Evolutionary conservation across 2,888 invertebrate genomes (phyloP).

Genomic region (Drosophila putrida): DNA sequence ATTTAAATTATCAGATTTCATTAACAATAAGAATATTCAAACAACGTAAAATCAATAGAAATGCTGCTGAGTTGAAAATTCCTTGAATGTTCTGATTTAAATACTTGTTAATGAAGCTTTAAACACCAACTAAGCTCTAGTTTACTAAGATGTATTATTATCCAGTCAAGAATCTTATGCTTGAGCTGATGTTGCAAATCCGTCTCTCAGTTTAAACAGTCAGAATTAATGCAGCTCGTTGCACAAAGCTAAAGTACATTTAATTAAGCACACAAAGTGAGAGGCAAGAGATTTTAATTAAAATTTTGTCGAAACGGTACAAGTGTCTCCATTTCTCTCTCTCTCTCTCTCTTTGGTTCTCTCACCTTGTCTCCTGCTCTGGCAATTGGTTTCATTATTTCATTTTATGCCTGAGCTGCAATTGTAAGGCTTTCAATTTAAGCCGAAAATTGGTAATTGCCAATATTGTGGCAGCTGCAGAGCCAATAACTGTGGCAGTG

Average conservation of each 20-base stretch:
- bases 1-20: no score
- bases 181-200: constrained; percentile 17
- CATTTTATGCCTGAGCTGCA: constrained; percentile 72
- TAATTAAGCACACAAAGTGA: constrained; percentile 67
- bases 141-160: background rate
- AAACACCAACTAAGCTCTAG: constrained; percentile 2
- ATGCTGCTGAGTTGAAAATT: no score
- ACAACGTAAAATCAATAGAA: background rate
- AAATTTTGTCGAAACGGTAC: constrained; percentile 72
- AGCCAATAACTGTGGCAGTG: constrained; percentile 29
- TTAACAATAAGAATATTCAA: background rate
- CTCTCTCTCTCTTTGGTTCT: background rate
- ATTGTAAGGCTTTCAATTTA: constrained; percentile 77
- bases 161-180: constrained; percentile 1
- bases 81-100: background rate
- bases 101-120: constrained; percentile 1
- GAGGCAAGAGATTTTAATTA: constrained; percentile 71
- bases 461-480: constrained; percentile 59
- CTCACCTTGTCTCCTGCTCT: constrained; percentile 14
- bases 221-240: constrained; percentile 44
- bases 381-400: constrained; percentile 70
- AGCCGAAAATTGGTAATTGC: constrained; percentile 74
- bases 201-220: constrained; percentile 14
- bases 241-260: constrained; percentile 68
- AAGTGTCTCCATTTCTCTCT: constrained; percentile 42